Evolutionary conservation across 2,797 vertebrate genomes (phyloP), one percentile per base, ranked within the genome.

Genomic region (Anas bernieri): DNA sequence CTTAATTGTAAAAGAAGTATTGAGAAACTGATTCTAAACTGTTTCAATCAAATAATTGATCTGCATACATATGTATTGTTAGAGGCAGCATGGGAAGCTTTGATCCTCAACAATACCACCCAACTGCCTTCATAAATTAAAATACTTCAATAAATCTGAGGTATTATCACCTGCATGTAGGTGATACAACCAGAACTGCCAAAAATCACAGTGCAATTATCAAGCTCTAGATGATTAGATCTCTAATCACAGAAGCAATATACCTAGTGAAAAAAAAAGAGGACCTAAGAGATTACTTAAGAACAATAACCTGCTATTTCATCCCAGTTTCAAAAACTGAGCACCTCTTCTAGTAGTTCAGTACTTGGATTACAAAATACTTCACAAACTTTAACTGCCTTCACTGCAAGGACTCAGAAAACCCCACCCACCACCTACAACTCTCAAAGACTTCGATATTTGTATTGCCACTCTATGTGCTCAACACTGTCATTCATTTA

Each of bases 141-240:
- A 91, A 30, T 11, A 54, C 3, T 43, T n/a, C 17, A 56, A 35
- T 63, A 76, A 83, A 52, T 12, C 15, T 23, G 4, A 69, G 77
- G 28, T 4, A 67, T 31, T n/a, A 89, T 30, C 6, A 3, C 21
- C 59, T 63, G 18, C 17, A 41, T 6, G 2, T 2, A 52, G 28
- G 16, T 8, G 18, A 52, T 39, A 78, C 11, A 79, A 83, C 28
- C 39, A 39, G 4, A 74, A 67, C 43, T 63, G 39, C 31, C 21
- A 43, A 86, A 17, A 7, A 9, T 0, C 52, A 9, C 37, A 39
- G 7, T 7, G 4, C 20, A 67, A 81, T 0, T 61, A 6, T 45
- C 63, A 72, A 88, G 30, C 17, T 82, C 17, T 31, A 72, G 14
- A 56, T 61, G 26, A 82, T 9, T 20, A 59, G 48, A 21, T 74